Evolutionary conservation across 2,113 vertebrate species (phyloP).

Genomic region (Podilymbus podiceps): DNA sequence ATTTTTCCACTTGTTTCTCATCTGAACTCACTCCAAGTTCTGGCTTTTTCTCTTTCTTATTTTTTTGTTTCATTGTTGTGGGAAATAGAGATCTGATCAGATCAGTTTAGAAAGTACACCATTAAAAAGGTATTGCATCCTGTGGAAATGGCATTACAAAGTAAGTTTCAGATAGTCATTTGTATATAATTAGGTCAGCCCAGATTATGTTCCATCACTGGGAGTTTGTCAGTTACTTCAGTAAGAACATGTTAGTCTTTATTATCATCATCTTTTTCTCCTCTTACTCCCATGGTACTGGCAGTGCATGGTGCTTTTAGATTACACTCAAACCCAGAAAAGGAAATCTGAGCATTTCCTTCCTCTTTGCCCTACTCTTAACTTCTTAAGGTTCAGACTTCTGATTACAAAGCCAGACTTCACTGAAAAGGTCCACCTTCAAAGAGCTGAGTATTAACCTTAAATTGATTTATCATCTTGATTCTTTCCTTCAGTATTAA

Average conservation of each 20-base stretch:
- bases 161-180: neutral
- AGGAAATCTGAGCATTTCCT: conserved; percentile 4
- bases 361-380: neutral
- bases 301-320: neutral
- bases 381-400: neutral
- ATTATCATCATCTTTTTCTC: neutral
- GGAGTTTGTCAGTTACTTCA: neutral
- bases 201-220: neutral
- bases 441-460: conserved; percentile 1
- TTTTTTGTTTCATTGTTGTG: neutral
- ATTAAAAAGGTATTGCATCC: neutral
- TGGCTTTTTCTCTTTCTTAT: neutral
- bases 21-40: neutral
- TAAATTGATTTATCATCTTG: conserved; percentile 41
- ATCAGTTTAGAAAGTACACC: neutral
- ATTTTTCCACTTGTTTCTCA: neutral
- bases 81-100: neutral
- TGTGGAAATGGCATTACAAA: neutral
- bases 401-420: conserved; percentile 16
- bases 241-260: neutral
- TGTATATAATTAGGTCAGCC: neutral
- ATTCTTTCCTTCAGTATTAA: neutral
- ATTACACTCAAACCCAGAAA: neutral
- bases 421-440: neutral
- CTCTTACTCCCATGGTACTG: neutral